A percentile compares a stretch with the other conserved stretches of the same genome.
Conservation (phyloP, 1,140 invertebrate species). For the Penaeus indicus region DNA sequence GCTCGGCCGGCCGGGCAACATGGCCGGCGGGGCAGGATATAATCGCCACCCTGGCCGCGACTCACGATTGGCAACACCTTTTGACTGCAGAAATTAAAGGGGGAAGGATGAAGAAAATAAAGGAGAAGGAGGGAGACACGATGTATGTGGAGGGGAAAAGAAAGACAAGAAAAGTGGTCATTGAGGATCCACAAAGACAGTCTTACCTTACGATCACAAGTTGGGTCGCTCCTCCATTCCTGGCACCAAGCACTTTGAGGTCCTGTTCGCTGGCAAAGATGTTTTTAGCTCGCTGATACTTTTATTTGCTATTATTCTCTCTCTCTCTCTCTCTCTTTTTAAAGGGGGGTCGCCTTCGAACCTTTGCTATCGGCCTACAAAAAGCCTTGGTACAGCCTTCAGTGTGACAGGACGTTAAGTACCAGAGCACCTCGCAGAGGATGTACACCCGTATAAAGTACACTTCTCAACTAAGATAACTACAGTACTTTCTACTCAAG, state of each 20-base stretch:
- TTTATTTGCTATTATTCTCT: not conserved
- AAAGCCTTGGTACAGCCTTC: not conserved
- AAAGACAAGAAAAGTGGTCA: too few relatives aligned
- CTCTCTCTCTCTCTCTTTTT: not conserved
- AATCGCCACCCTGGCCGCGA: too few relatives aligned
- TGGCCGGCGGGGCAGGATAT: too few relatives aligned
- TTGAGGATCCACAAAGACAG: not conserved
- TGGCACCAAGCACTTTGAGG: not conserved
- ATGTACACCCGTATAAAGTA: slow-evolving; percentile 18
- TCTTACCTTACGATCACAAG: slow-evolving; percentile 50
- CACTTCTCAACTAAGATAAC: not conserved
- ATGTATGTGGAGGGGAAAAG: too few relatives aligned
- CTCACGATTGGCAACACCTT: too few relatives aligned
- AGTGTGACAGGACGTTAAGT: not conserved
- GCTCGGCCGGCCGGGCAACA: too few relatives aligned
- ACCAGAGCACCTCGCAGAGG: not conserved
- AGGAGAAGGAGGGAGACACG: too few relatives aligned
- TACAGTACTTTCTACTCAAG: not conserved
- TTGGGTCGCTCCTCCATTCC: slow-evolving; percentile 32
- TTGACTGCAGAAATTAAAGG: too few relatives aligned
- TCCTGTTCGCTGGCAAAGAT: not conserved
- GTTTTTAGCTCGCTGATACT: not conserved
- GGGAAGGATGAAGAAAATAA: too few relatives aligned
- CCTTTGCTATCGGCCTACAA: not conserved
- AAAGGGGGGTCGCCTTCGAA: not conserved